Evolutionary conservation across 2,888 invertebrate species (phyloP).

Genomic region (Encarsia formosa): DNA sequence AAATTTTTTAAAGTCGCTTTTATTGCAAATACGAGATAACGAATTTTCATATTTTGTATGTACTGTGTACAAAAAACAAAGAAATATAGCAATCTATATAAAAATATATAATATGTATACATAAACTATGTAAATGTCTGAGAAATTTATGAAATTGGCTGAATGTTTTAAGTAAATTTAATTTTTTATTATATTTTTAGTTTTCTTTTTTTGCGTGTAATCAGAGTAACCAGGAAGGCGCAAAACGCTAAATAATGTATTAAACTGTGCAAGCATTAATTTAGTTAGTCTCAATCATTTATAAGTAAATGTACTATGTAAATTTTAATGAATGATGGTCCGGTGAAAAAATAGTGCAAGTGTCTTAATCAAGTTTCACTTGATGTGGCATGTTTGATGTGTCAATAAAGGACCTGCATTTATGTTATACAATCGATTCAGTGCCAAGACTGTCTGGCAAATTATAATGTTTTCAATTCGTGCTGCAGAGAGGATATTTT

Average conservation of each 20-base stretch:
- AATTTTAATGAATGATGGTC: constrained; percentile 19
- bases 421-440: constrained; percentile 16
- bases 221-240: constrained; percentile 11
- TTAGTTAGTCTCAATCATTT: constrained; percentile 15
- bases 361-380: neutral
- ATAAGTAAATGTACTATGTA: constrained; percentile 6
- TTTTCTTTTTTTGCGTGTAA: constrained; percentile 14
- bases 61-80: constrained; percentile 44
- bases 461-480: constrained; percentile 14
- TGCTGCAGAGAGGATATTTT: constrained; percentile 7
- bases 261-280: constrained; percentile 5
- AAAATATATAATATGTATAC: constrained; percentile 22
- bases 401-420: constrained; percentile 22
- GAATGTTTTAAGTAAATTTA: constrained; percentile 9
- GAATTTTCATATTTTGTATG: constrained; percentile 36
- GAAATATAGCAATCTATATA: constrained; percentile 25
- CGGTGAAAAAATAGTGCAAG: constrained; percentile 7
- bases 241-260: constrained; percentile 19
- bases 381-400: neutral
- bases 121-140: constrained; percentile 21
- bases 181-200: constrained; percentile 3
- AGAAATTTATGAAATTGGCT: constrained; percentile 13
- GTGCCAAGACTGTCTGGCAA: constrained; percentile 22
- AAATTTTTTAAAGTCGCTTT: constrained; percentile 6
- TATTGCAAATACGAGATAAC: constrained; percentile 14